Evolutionary conservation across 2,113 vertebrate genomes (phyloP), one percentile per base, ranked within the genome.

Genomic region (Entomyzon cyanotis): DNA sequence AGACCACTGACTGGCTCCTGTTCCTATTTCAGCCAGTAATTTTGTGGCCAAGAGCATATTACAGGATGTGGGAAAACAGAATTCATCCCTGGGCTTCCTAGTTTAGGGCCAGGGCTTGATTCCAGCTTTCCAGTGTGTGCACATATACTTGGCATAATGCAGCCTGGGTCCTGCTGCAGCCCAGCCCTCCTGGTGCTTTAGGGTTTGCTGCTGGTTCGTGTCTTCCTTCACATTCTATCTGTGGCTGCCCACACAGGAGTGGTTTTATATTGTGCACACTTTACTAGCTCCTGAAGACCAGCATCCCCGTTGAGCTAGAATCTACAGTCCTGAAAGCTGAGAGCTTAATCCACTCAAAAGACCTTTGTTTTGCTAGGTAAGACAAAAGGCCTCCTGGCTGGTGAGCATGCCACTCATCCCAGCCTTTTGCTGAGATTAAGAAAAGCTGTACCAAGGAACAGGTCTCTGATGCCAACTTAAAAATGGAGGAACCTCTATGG

Each of bases 41-140:
- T 84, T 49, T 75, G 68, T 81, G 71, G 46, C 64, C 65, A 84
- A 89, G 53, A 92, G 27, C 39, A 78, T n/a, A 47, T 39, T 89
- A 63, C 89, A 94, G 95, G 91, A 92, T 90, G 80, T 92, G 93
- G 76, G 60, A 90, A 95, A 84, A 60, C 52, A 96, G 60, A 95
- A 93, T 89, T 87, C 65, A 55, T 52, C 74, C 64, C 52, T 49
- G 46, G 70, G 53, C 74, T 95, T 95, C 67, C 53, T 50, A 94
- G 53, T 93, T 82, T 30, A 17, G 47, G 68, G 39, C 52, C 60
- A 86, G 64, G 95, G 89, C 76, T 93, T 37, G 21, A n/a, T 59
- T 95, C 79, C 92, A 94, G 71, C 55, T 94, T 92, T 95, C 86
- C 86, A 70, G 70, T 30, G 46, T 58, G 65, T 84, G 46, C 62